Conservation (phyloP, 2,888 invertebrate genomes). For the Xestia ashworthii region DNA sequence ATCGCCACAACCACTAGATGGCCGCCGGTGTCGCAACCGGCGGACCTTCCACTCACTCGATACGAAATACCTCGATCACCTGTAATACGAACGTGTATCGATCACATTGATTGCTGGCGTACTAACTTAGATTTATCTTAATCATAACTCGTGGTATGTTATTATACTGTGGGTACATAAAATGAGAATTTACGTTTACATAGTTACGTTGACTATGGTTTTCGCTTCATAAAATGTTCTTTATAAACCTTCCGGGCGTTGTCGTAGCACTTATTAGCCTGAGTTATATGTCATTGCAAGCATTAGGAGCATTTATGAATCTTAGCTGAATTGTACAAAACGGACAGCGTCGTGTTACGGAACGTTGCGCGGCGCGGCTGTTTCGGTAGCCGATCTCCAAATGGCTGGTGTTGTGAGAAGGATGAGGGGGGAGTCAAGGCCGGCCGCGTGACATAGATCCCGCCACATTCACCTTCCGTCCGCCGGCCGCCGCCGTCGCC, state of each 20-base stretch:
- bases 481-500: slow-evolving; percentile 72
- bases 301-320: slow-evolving; percentile 10
- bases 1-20: slow-evolving; percentile 87
- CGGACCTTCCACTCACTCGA: slow-evolving; percentile 87
- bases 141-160: slow-evolving; percentile 33
- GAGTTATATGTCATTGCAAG: background rate
- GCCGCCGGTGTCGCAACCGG: slow-evolving; percentile 84
- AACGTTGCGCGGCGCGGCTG: slow-evolving; percentile 38
- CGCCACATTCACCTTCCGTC: slow-evolving; percentile 89
- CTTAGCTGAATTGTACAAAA: slow-evolving; percentile 23
- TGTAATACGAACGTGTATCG: slow-evolving; percentile 78
- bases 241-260: background rate
- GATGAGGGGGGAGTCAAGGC: slow-evolving; percentile 87
- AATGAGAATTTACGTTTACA: slow-evolving; percentile 9
- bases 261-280: background rate
- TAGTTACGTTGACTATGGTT: background rate
- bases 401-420: slow-evolving; percentile 74
- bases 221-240: background rate
- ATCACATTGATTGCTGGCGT: slow-evolving; percentile 67
- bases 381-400: slow-evolving; percentile 70
- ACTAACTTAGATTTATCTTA: slow-evolving; percentile 50
- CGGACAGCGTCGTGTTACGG: slow-evolving; percentile 21
- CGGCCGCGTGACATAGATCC: slow-evolving; percentile 86
- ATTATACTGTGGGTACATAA: slow-evolving; percentile 23
- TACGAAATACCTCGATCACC: slow-evolving; percentile 82